Evolutionary conservation across 2,888 invertebrate genomes (phyloP), one percentile per base, ranked within the genome.

Genomic region (Sympetrum striolatum): DNA sequence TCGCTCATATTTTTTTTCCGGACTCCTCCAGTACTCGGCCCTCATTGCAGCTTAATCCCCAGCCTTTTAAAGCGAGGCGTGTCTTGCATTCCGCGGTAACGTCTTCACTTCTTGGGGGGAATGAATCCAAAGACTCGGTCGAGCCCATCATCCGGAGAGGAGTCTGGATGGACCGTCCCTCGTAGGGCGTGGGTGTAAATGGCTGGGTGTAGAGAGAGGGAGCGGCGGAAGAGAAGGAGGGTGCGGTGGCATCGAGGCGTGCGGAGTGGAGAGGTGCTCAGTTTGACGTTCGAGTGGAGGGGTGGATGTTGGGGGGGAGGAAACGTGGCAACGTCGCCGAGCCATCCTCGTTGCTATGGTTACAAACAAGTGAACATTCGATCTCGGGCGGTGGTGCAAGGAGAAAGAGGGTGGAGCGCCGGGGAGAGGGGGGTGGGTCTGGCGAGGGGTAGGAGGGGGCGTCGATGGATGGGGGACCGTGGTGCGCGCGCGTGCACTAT

Each of bases 281-380:
- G 73, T 73, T 73, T 73, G 73, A 73, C 73, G 73, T 73, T 48
- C 81, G 81, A 81, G 44, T 39, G 80, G 80, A 14, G 80, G n/a
- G 81, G 44, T n/a, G 81, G 31, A 35, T 2, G 39, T 35, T 18
- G 80, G 39, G 37, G 39, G 80, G 22, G 5, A 35, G 82, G 58
- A 86, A 60, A 86, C 60, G 60, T 86, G 86, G 86, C 86, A 86
- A 86, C 86, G 86, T 48, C 86, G 86, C 86, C 58, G 86, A 60
- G 86, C 86, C 86, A 86, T 86, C 86, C 86, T 60, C 86, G 86
- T 86, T 86, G 86, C 86, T 60, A 86, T 86, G 86, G 86, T 60
- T 86, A 86, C 86, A 86, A 86, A 86, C 86, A 86, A 86, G 86
- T 86, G 86, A 86, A 86, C 86, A 86, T 86, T 86, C 86, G 86